Evolutionary conservation across 2,113 vertebrate species (phyloP).

Genomic region (Boulengerochromis microlepis): DNA sequence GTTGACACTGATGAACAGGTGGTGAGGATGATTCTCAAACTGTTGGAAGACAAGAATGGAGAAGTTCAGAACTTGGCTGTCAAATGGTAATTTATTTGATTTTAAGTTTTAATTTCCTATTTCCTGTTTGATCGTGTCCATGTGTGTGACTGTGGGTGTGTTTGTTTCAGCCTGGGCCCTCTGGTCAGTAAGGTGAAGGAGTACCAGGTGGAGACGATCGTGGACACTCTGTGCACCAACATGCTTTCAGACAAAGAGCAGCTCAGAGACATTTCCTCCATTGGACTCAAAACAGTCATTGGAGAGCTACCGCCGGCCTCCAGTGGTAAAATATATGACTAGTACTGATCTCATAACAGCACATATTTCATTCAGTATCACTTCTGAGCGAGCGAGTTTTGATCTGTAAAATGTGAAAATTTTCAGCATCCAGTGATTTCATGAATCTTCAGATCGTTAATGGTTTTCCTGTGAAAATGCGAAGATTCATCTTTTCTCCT

Average conservation of each 20-base stretch:
- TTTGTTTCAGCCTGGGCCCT: conserved; percentile 83
- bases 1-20: conserved; percentile 62
- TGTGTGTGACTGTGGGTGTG: not conserved
- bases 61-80: conserved; percentile 98
- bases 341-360: not conserved
- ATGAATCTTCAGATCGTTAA: not conserved
- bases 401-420: not conserved
- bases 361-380: not conserved
- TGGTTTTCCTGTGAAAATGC: not conserved
- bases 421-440: not conserved
- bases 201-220: conserved; percentile 98
- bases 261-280: conserved; percentile 95
- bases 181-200: conserved; percentile 99
- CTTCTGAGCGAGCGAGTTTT: not conserved
- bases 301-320: conserved; percentile 98
- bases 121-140: not conserved
- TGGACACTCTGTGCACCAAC: conserved; percentile 97
- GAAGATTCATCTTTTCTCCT: not conserved
- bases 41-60: conserved; percentile 97
- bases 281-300: conserved; percentile 97
- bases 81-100: conserved; percentile 81
- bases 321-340: conserved; percentile 70
- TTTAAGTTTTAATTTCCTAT: not conserved
- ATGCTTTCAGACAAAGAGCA: conserved; percentile 99
- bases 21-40: conserved; percentile 98